Conservation (phyloP, 2,888 invertebrate species). For the Leucophora obtusa region DNA sequence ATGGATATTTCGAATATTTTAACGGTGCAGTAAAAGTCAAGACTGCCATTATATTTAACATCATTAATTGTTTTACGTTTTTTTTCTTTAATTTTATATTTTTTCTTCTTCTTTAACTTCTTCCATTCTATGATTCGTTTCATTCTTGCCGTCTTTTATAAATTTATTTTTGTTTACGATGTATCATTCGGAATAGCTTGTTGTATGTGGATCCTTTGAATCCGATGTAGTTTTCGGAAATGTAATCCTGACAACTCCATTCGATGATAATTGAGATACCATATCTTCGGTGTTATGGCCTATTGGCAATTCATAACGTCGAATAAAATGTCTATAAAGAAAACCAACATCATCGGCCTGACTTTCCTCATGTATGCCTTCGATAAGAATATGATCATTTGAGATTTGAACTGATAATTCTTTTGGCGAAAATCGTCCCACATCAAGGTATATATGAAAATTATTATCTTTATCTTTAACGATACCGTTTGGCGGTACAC, state of each 20-base stretch:
- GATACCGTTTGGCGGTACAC: constrained; percentile 40
- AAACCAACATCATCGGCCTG: constrained; percentile 84
- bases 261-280: constrained; percentile 87
- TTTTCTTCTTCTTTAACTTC: too few species aligned
- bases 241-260: constrained; percentile 87
- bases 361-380: constrained; percentile 86
- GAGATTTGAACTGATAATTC: constrained; percentile 85
- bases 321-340: constrained; percentile 88
- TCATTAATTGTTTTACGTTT: too few species aligned
- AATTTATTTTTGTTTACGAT: constrained; percentile 67
- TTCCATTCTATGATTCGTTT: constrained; percentile 51
- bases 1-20: too few species aligned
- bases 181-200: constrained; percentile 73
- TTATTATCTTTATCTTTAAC: constrained; percentile 80
- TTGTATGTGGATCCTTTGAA: constrained; percentile 70
- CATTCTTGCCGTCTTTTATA: constrained; percentile 62
- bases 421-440: constrained; percentile 84
- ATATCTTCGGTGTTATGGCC: constrained; percentile 85
- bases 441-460: constrained; percentile 84
- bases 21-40: too few species aligned
- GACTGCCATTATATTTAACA: too few species aligned
- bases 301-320: constrained; percentile 84
- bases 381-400: constrained; percentile 82
- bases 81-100: too few species aligned
- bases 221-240: constrained; percentile 80